Evolutionary conservation across 2,888 invertebrate species (phyloP).

Genomic region (Carcina quercana): DNA sequence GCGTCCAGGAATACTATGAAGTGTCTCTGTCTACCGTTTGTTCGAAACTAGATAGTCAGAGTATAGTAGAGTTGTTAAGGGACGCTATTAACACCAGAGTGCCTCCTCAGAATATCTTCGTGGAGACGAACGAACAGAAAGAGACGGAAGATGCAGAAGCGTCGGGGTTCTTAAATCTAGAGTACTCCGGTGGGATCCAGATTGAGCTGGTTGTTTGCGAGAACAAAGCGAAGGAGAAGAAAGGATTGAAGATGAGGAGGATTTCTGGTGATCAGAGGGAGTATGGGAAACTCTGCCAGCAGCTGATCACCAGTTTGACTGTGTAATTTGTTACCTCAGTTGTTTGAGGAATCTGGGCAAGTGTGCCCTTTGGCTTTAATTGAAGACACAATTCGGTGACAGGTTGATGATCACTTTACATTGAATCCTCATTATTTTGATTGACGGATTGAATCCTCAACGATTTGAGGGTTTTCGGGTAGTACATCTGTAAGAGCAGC

Average conservation of each 20-base stretch:
- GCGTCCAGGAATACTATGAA: conserved; percentile 75
- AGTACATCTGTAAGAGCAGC: too few relatives aligned
- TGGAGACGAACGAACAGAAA: conserved; percentile 46
- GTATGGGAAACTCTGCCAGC: conserved; percentile 91
- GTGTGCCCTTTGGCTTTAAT: too few relatives aligned
- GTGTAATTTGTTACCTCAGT: too few relatives aligned
- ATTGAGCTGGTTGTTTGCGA: conserved; percentile 88
- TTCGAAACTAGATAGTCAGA: conserved; percentile 84
- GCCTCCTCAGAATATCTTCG: conserved; percentile 77
- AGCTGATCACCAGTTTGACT: conserved; percentile 89
- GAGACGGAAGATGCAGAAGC: conserved; percentile 37
- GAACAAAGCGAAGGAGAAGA: conserved; percentile 80
- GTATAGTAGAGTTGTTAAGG: conserved; percentile 86
- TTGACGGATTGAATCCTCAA: too few relatives aligned
- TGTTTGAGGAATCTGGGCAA: too few relatives aligned
- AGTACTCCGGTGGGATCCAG: conserved; percentile 89
- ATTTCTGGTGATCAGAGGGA: conserved; percentile 92
- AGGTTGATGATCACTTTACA: too few relatives aligned
- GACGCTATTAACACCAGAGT: conserved; percentile 86
- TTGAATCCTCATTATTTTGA: too few relatives aligned
- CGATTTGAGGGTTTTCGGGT: too few relatives aligned
- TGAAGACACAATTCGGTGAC: too few relatives aligned
- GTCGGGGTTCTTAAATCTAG: conserved; percentile 77
- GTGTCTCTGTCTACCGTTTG: conserved; percentile 87
- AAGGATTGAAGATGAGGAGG: conserved; percentile 88